These are phyloP conservation scores for Sebastes aleutianus DNA, from an alignment of 2,797 vertebrate genomes.

Conservation along the genomic window DNA sequence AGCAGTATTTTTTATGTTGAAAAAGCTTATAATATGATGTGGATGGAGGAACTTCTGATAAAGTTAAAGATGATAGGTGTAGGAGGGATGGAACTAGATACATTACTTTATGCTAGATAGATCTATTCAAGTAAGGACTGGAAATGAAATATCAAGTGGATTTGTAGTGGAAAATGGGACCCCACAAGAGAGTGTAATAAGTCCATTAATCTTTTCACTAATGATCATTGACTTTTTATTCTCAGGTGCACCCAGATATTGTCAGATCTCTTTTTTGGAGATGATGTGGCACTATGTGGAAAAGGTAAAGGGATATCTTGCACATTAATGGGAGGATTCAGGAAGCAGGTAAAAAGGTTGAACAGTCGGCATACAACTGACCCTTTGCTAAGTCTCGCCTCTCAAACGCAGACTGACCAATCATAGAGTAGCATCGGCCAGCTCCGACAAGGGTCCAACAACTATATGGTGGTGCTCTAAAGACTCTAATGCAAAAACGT, in stretches of 20 bases:
- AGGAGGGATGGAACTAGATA: not conserved
- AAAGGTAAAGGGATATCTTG: not conserved
- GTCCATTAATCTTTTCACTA: not conserved
- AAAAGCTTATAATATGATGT: not conserved
- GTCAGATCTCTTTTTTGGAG: not conserved
- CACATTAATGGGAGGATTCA: not conserved
- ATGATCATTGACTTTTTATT: not conserved
- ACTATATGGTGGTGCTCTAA: too few species aligned
- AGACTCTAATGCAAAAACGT: too few species aligned
- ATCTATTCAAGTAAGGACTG: not conserved
- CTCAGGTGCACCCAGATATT: not conserved
- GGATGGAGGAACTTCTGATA: not conserved
- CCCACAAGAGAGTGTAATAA: not conserved
- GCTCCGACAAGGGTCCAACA: rapidly evolving
- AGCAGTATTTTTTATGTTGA: too few species aligned
- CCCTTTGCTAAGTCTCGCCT: too few species aligned
- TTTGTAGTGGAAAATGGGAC: not conserved
- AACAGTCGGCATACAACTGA: not conserved
- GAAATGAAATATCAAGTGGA: not conserved
- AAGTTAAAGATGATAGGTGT: not conserved
- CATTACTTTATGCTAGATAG: not conserved
- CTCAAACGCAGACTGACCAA: too few species aligned
- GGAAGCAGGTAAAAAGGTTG: not conserved
- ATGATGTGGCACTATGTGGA: not conserved
- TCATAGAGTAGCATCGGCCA: too few species aligned